Percentiles rank a stretch among this genome's conserved stretches.
Evolutionary conservation across 2,797 vertebrate genomes (phyloP).

Genomic region (Lithobates sylvaticus): DNA sequence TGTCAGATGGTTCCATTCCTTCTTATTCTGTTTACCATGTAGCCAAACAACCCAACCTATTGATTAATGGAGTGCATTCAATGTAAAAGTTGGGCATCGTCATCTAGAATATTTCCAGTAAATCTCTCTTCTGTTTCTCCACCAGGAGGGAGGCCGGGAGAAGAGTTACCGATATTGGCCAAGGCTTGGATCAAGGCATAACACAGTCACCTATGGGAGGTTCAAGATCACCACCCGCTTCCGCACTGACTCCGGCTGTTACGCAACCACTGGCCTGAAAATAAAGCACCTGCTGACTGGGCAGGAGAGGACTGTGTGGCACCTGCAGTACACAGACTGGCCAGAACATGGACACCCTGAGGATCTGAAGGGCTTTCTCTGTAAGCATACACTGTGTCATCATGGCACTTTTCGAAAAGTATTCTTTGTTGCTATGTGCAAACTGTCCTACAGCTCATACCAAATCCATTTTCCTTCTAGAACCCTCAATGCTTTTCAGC

Average conservation of each 20-base stretch:
- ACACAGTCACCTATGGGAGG: slow-evolving; percentile 93
- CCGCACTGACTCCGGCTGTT: slow-evolving; percentile 97
- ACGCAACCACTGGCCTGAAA: slow-evolving; percentile 95
- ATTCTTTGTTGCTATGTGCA: too few relatives aligned
- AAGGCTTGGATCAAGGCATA: slow-evolving; percentile 93
- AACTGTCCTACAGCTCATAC: too few relatives aligned
- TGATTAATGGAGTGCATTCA: too few relatives aligned
- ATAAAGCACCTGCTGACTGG: slow-evolving; percentile 95
- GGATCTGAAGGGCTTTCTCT: slow-evolving; percentile 94
- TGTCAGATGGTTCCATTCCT: too few relatives aligned
- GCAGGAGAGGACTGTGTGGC: slow-evolving; percentile 96
- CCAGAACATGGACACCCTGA: slow-evolving; percentile 97
- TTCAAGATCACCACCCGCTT: slow-evolving; percentile 98
- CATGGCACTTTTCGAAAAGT: too few relatives aligned
- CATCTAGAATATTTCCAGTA: neutral
- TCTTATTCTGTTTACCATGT: too few relatives aligned
- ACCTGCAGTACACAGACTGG: slow-evolving; percentile 98
- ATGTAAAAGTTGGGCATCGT: too few relatives aligned
- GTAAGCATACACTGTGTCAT: slow-evolving; percentile 73
- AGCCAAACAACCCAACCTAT: too few relatives aligned
- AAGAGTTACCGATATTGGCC: slow-evolving; percentile 99
- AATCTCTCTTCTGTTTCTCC: neutral
- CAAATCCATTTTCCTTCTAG: too few relatives aligned
- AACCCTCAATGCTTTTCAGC: too few relatives aligned
- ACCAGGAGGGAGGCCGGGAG: slow-evolving; percentile 91